These are phyloP conservation scores for Xestia sexstrigata DNA, from an alignment of 2,888 invertebrate species.

Conservation along the genomic window DNA sequence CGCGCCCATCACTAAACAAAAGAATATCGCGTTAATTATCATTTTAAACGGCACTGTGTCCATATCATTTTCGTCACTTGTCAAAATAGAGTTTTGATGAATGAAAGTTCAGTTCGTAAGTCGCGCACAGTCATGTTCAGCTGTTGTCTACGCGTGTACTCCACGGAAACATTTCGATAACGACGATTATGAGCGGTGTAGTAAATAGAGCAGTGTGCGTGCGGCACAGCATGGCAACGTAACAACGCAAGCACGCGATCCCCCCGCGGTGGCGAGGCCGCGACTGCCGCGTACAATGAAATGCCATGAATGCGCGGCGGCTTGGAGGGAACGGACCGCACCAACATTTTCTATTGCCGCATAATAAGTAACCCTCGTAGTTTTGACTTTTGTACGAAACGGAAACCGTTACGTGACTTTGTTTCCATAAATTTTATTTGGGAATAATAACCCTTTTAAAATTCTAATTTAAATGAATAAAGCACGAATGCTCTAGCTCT, in stretches of 20 bases:
- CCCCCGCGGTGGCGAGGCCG: conserved; percentile 86
- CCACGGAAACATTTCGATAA: conserved; percentile 79
- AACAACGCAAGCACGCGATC: conserved; percentile 78
- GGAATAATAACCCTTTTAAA: conserved; percentile 47
- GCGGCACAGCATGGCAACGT: conserved; percentile 70
- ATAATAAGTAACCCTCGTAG: conserved; percentile 86
- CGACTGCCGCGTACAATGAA: conserved; percentile 88
- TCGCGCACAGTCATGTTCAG: conserved; percentile 83
- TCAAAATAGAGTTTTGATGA: conserved; percentile 80
- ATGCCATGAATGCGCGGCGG: conserved; percentile 86
- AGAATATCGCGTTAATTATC: conserved; percentile 89
- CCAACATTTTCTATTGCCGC: conserved; percentile 86
- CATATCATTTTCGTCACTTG: conserved; percentile 88
- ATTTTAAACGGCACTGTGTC: conserved; percentile 89
- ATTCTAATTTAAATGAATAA: conserved; percentile 34
- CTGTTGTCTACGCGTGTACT: conserved; percentile 77
- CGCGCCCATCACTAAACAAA: conserved; percentile 90
- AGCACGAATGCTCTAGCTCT: conserved; percentile 9
- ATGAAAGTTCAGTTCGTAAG: conserved; percentile 78
- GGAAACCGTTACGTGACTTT: conserved; percentile 88
- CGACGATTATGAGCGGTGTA: conserved; percentile 78
- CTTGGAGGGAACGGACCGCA: conserved; percentile 75
- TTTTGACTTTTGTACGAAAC: conserved; percentile 84
- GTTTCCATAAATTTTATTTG: conserved; percentile 80
- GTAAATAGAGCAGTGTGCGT: conserved; percentile 78